Percentiles rank a stretch among this genome's conserved stretches.
phyloP scores from a whole-genome alignment of 2,888 invertebrate species.

The Gymnoscelis rufifasciata region DNA sequence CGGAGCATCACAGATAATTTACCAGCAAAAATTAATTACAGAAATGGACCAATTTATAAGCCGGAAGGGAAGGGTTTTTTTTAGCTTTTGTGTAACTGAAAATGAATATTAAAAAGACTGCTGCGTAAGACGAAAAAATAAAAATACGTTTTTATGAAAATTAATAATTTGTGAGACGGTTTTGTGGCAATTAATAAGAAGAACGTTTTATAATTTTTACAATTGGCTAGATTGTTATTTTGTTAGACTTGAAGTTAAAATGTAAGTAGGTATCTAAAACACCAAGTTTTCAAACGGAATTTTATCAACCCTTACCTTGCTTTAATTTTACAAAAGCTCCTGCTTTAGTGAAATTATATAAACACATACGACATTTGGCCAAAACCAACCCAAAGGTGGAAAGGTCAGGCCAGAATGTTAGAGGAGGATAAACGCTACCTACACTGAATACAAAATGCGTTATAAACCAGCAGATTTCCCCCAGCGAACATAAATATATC shows the following conservation, averaged over 20 bases:
- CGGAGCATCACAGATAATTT: slow-evolving; percentile 1
- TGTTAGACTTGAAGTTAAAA: too few species aligned
- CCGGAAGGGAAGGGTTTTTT: slow-evolving; percentile 4
- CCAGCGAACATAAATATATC: slow-evolving; percentile 24
- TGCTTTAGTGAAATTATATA: too few species aligned
- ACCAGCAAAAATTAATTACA: not conserved
- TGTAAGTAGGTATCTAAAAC: too few species aligned
- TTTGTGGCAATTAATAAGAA: too few species aligned
- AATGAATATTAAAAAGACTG: not conserved
- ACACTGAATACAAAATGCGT: slow-evolving; percentile 20
- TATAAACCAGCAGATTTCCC: slow-evolving; percentile 26
- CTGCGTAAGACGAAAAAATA: too few species aligned
- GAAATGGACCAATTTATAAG: slow-evolving; percentile 1
- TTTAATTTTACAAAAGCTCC: too few species aligned
- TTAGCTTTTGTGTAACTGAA: not conserved
- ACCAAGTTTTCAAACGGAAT: too few species aligned
- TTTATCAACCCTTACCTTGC: too few species aligned
- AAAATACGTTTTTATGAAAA: too few species aligned
- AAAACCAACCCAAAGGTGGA: not conserved
- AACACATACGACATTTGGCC: not conserved
- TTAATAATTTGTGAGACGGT: too few species aligned
- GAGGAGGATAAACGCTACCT: slow-evolving; percentile 1
- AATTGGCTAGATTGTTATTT: too few species aligned
- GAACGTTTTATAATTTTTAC: too few species aligned
- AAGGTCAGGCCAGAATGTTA: not conserved